Percentiles rank a stretch among this genome's conserved stretches.
phyloP scores from a whole-genome alignment of 2,888 invertebrate genomes.

The Tanypteryx hageni region DNA sequence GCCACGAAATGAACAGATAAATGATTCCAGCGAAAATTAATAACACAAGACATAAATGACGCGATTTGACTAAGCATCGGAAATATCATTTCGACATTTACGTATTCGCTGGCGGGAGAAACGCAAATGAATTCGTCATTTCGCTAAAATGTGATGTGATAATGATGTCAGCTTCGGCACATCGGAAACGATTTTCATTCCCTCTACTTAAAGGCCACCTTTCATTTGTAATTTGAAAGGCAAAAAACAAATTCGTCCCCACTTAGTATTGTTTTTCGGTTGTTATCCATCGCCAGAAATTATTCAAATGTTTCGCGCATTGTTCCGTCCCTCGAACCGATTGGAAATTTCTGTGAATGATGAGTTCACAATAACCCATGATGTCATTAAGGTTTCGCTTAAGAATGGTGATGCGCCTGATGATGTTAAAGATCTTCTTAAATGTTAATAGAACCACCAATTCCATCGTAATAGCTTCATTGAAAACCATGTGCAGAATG shows the following conservation, averaged over 20 bases:
- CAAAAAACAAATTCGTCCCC: neutral
- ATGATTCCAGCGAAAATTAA: too few relatives aligned
- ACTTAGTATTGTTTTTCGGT: neutral
- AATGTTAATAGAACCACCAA: neutral
- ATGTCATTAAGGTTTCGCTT: neutral
- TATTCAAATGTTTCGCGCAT: slow-evolving; percentile 8
- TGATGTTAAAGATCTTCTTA: neutral
- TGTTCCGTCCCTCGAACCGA: slow-evolving; percentile 30
- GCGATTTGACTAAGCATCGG: neutral
- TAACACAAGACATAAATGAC: too few relatives aligned
- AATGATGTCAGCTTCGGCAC: neutral
- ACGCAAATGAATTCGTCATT: neutral
- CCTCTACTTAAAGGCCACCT: neutral
- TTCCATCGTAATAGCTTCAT: too few relatives aligned
- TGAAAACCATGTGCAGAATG: too few relatives aligned
- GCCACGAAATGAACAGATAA: too few relatives aligned
- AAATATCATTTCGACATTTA: neutral
- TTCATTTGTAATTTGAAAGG: neutral
- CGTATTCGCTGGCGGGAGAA: neutral
- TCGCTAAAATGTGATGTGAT: neutral
- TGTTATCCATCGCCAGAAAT: slow-evolving; percentile 2
- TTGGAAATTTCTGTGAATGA: neutral
- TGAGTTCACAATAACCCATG: slow-evolving; percentile 9
- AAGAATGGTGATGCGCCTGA: neutral
- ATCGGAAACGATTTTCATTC: neutral